Conservation (phyloP, 2,888 invertebrate genomes). For the Thelaira solivaga region DNA sequence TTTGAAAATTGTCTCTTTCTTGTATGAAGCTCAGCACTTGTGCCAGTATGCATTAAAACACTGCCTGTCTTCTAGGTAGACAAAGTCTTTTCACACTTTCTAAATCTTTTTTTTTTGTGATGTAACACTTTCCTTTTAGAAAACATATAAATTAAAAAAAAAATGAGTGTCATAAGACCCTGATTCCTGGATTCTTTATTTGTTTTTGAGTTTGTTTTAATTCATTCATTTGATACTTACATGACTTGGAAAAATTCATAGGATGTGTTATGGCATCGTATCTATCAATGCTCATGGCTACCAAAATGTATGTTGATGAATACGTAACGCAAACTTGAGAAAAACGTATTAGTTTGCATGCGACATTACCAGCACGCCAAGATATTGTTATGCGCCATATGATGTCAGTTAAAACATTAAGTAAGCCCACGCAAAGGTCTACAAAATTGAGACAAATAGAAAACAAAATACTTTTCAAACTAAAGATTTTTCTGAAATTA, state of each 20-base stretch:
- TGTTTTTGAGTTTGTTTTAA: too few species aligned
- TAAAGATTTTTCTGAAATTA: background rate
- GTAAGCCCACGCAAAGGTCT: constrained; percentile 92
- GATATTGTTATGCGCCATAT: constrained; percentile 92
- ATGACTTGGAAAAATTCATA: constrained; percentile 96
- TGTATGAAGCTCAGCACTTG: too few species aligned
- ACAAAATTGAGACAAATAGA: constrained; percentile 66
- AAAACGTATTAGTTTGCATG: constrained; percentile 92
- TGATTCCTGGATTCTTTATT: too few species aligned
- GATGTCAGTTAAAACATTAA: constrained; percentile 93
- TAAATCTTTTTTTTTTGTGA: too few species aligned
- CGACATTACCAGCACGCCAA: constrained; percentile 92
- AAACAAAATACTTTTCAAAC: background rate
- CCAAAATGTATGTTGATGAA: constrained; percentile 94
- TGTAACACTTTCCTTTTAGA: too few species aligned
- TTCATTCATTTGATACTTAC: constrained; percentile 82
- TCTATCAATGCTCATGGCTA: constrained; percentile 93
- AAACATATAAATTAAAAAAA: too few species aligned
- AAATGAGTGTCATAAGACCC: too few species aligned
- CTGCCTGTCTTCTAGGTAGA: too few species aligned
- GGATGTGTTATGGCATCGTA: constrained; percentile 96
- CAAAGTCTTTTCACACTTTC: too few species aligned
- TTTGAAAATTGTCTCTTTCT: too few species aligned
- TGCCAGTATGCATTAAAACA: too few species aligned
- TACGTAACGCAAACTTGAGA: constrained; percentile 92